Conservation (phyloP, 2,888 invertebrate genomes). For the Dryococelus australis region DNA sequence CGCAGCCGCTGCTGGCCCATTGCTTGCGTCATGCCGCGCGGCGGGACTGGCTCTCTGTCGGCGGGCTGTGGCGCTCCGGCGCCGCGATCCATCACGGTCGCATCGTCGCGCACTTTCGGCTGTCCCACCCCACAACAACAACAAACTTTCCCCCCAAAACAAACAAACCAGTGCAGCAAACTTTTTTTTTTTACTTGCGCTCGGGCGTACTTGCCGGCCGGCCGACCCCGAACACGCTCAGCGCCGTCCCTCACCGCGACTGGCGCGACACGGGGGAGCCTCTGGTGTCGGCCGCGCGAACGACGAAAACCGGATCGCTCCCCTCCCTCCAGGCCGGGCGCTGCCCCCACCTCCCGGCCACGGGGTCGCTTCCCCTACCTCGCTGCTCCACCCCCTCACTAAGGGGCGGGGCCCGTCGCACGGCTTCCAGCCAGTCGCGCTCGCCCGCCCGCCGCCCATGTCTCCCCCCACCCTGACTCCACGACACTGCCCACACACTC, state of each 20-base stretch:
- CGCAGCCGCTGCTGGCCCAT: constrained; percentile 58
- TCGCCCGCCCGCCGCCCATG: neutral
- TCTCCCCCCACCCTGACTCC: neutral
- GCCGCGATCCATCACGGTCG: constrained; percentile 63
- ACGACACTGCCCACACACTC: neutral
- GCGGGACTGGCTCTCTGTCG: constrained; percentile 46
- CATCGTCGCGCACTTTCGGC: constrained; percentile 53
- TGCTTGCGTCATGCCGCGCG: constrained; percentile 56
- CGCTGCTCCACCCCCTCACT: neutral
- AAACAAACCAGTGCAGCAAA: neutral
- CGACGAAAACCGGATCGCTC: constrained; percentile 40
- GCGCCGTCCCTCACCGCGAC: constrained; percentile 29
- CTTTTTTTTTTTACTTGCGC: neutral
- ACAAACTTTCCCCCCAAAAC: neutral
- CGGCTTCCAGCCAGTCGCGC: neutral
- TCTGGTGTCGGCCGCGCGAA: constrained; percentile 42
- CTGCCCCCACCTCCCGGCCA: neutral
- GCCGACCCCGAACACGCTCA: constrained; percentile 50
- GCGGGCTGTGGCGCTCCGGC: constrained; percentile 64
- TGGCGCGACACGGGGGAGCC: constrained; percentile 41
- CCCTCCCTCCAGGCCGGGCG: neutral
- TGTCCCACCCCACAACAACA: constrained; percentile 49
- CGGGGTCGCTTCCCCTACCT: neutral
- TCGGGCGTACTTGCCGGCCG: neutral
- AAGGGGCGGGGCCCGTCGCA: neutral